phyloP scores from a whole-genome alignment of 2,797 vertebrate species.

The Lycodopsis pacificus region DNA sequence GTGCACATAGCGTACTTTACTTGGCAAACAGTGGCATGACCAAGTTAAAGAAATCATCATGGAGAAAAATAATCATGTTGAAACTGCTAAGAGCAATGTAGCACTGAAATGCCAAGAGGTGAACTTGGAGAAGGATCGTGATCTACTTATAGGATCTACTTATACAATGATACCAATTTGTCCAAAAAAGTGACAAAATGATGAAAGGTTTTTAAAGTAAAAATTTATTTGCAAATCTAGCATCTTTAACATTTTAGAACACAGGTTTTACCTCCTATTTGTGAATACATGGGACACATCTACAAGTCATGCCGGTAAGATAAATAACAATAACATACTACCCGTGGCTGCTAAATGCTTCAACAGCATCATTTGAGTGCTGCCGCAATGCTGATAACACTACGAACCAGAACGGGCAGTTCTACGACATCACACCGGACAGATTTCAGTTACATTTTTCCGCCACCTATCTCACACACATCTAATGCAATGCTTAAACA shows the following conservation, averaged over 20 bases:
- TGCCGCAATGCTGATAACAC: background rate
- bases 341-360: background rate
- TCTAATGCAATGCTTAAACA: background rate
- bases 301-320: background rate
- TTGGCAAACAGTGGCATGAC: background rate
- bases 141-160: no score
- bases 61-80: background rate
- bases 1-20: background rate
- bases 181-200: conserved; percentile 21
- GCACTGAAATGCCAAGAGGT: background rate
- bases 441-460: background rate
- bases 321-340: background rate
- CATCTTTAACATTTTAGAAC: conserved; percentile 5
- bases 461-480: background rate
- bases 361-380: background rate
- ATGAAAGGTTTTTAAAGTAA: conserved; percentile 7
- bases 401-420: background rate
- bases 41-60: background rate
- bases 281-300: background rate
- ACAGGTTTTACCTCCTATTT: background rate
- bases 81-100: background rate
- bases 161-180: background rate
- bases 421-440: background rate
- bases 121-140: background rate
- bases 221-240: conserved; percentile 12